Conservation (phyloP, 2,888 invertebrate genomes). For the Eutolmus rufibarbis region DNA sequence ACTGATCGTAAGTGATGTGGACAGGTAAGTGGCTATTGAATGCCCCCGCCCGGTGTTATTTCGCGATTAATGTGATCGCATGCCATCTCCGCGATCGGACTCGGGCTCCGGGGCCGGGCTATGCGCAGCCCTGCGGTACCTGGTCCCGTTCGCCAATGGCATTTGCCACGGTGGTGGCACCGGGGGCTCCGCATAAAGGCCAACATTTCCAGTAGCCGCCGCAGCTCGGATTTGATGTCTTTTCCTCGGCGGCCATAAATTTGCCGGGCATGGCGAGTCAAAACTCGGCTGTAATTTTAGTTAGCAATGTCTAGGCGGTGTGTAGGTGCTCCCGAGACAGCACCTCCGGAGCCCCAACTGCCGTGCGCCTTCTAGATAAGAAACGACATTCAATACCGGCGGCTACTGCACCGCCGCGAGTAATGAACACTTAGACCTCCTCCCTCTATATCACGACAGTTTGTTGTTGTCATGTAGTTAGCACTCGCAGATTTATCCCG, state of each 20-base stretch:
- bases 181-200: not conserved
- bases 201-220: slow-evolving; percentile 22
- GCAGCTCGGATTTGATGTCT: slow-evolving; percentile 32
- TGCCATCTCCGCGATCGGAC: slow-evolving; percentile 12
- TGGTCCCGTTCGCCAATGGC: not conserved
- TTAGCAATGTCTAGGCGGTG: slow-evolving; percentile 1
- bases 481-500: slow-evolving; percentile 63
- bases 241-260: slow-evolving; percentile 19
- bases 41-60: not conserved
- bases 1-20: slow-evolving; percentile 36
- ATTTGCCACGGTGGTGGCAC: not conserved
- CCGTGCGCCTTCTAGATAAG: not conserved
- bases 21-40: slow-evolving; percentile 34
- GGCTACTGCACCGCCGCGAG: slow-evolving; percentile 21
- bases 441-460: slow-evolving; percentile 51
- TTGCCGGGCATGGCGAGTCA: slow-evolving; percentile 16
- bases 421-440: slow-evolving; percentile 40
- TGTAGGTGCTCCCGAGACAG: slow-evolving; percentile 1
- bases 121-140: not conserved
- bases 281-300: not conserved
- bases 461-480: slow-evolving; percentile 64
- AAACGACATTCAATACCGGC: slow-evolving; percentile 25
- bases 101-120: not conserved
- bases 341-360: not conserved
- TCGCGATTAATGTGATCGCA: slow-evolving; percentile 33